Percentiles rank a stretch among this genome's conserved stretches.
These are phyloP conservation scores for Pseudomugil tenellus DNA, from an alignment of 2,797 vertebrate genomes.

Conservation along the genomic window DNA sequence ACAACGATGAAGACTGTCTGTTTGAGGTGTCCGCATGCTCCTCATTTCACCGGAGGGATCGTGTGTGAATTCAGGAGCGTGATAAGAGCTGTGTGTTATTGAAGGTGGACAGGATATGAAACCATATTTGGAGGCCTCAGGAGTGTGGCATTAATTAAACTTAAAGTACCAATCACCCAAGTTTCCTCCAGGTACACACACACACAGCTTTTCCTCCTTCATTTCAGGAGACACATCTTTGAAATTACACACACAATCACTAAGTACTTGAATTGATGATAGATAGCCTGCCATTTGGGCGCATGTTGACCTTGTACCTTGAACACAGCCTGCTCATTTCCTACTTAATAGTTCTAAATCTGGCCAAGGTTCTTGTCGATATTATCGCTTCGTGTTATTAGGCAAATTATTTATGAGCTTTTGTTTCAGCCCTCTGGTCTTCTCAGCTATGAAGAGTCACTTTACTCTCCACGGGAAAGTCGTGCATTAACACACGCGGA, in stretches of 20 bases:
- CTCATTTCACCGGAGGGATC: constrained; percentile 10
- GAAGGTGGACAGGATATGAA: constrained; percentile 63
- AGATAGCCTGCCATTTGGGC: constrained; percentile 32
- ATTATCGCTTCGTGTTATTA: constrained; percentile 57
- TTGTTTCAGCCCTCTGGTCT: constrained; percentile 58
- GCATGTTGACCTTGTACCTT: constrained; percentile 39
- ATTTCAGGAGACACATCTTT: constrained; percentile 9
- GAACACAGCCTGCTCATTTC: constrained; percentile 38
- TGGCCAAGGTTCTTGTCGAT: constrained; percentile 22
- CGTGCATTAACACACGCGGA: constrained; percentile 4
- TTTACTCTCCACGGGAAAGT: constrained; percentile 52
- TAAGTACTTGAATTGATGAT: constrained; percentile 34
- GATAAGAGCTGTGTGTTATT: constrained; percentile 42
- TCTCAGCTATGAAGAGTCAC: constrained; percentile 58
- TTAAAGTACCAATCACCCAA: constrained; percentile 46
- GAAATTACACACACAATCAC: constrained; percentile 11
- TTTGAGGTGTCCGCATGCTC: constrained; percentile 15
- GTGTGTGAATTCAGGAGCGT: constrained; percentile 19
- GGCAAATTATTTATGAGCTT: constrained; percentile 66
- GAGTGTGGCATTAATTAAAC: constrained; percentile 69
- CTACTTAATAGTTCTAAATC: constrained; percentile 41
- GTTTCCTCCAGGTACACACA: constrained; percentile 45
- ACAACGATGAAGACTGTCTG: neutral
- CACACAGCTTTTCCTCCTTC: constrained; percentile 17
- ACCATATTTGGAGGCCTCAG: constrained; percentile 51